A percentile compares a stretch with the other conserved stretches of the same genome.
Evolutionary conservation across 2,113 vertebrate species (phyloP).

Genomic region (Bufo bufo): DNA sequence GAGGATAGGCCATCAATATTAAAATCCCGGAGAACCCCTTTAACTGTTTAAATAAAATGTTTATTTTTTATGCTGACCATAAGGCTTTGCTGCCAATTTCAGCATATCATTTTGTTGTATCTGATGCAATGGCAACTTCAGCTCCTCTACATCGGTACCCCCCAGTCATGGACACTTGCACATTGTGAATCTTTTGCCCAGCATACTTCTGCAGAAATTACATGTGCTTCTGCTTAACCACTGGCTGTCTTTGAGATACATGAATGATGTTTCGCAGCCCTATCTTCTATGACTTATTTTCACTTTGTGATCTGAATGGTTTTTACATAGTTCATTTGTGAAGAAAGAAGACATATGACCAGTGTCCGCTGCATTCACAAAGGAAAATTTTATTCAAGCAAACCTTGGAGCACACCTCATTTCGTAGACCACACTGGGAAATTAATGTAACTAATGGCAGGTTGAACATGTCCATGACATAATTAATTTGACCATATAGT

Average conservation of each 20-base stretch:
- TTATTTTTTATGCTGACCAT: no score
- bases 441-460: neutral
- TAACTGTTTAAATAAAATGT: no score
- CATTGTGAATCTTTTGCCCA: neutral
- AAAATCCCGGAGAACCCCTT: no score
- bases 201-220: neutral
- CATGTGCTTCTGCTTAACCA: neutral
- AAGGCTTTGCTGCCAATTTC: no score
- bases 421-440: neutral
- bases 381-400: neutral
- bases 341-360: neutral
- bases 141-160: neutral
- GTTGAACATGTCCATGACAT: neutral
- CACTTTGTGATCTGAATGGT: neutral
- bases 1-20: no score
- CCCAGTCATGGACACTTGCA: neutral
- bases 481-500: neutral
- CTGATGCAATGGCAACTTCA: neutral
- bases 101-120: no score
- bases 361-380: neutral
- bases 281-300: slow-evolving; percentile 15
- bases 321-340: slow-evolving; percentile 8
- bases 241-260: neutral
- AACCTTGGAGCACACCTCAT: neutral
- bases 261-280: neutral